Evolutionary conservation across 2,888 invertebrate genomes (phyloP).

Genomic region (Aplocera efformata): DNA sequence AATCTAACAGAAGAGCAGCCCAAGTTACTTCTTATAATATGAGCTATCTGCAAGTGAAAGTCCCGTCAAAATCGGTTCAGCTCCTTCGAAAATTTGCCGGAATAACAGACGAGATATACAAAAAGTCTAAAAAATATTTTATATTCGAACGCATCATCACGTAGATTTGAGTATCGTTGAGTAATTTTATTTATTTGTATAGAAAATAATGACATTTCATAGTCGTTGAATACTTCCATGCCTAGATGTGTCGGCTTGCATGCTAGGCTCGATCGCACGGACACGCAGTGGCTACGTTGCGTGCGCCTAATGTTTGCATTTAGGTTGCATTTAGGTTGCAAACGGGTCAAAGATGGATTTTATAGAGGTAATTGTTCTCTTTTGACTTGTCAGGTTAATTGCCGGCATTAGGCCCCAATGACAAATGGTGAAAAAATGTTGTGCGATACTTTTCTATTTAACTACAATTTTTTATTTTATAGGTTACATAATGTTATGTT

Average conservation of each 20-base stretch:
- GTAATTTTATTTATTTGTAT: neutral
- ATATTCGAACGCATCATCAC: too few relatives aligned
- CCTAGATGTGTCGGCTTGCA: constrained; percentile 49
- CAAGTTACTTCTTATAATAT: too few relatives aligned
- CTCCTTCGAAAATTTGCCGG: too few relatives aligned
- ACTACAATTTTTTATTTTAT: neutral
- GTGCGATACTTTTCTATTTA: neutral
- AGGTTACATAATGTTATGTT: too few relatives aligned
- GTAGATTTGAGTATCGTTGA: too few relatives aligned
- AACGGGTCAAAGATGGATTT: constrained; percentile 71
- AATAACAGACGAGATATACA: too few relatives aligned
- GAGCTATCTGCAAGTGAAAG: too few relatives aligned
- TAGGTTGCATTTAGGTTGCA: constrained; percentile 70
- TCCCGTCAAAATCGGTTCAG: too few relatives aligned
- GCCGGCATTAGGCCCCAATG: constrained; percentile 20
- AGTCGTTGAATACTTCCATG: constrained; percentile 18
- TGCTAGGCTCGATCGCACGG: constrained; percentile 38
- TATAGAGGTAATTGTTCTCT: constrained; percentile 51
- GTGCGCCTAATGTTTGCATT: constrained; percentile 71
- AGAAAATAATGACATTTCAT: constrained; percentile 7
- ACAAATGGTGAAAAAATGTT: constrained; percentile 11
- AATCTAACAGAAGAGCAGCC: too few relatives aligned
- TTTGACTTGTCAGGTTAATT: constrained; percentile 29
- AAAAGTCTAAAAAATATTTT: too few relatives aligned
- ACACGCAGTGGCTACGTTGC: constrained; percentile 59